Base-by-base conservation (phyloP, 2,797 vertebrate species). In the Chelon auratus region DNA sequence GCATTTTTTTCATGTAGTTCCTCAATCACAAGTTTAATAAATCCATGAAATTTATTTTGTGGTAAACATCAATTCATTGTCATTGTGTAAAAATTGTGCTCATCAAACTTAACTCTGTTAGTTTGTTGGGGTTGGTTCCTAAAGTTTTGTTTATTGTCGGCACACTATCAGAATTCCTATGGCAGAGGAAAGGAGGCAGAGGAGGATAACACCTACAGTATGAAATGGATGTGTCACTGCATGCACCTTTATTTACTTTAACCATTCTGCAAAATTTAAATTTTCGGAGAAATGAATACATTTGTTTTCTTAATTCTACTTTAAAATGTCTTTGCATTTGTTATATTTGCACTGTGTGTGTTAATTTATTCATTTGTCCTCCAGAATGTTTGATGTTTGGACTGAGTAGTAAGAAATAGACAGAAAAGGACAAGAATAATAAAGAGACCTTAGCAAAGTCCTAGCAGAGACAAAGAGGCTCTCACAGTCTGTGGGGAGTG, bases 391-490 rank as follows among this genome's bases (percentile, higher is more conserved):
- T 71, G 66, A 74, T 63, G 67, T 84, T 67, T 54, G 68, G 56
- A 43, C 68, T 36, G 75, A 26, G 63, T 47, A 64, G 72, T 71
- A 33, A 59, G 72, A 87, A 77, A 75, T 57, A 76, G 68, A 81
- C 71, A 77, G 59, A 84, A 68, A 64, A 77, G 51, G 70, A 80
- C 59, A 60, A 62, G 80, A 83, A 81, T 81, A 79, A 71, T 71
- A 88, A 85, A 84, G 78, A 84, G 57, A 61, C 24, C 24, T 26
- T 2, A 26, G 24, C 57, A 13, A 63, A 77, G 61, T 22, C 68
- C 75, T 82, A 80, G 87, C 78, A 81, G 81, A 76, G 77, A 78
- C 78, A 53, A 84, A 86, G 68, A 75, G 68, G 18, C 64, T 84
- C 65, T 69, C 62, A 26, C 73, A 67, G 84, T 73, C 82, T 69